phyloP scores from a whole-genome alignment of 2,113 vertebrate genomes.

The Spizaetus ornatus region DNA sequence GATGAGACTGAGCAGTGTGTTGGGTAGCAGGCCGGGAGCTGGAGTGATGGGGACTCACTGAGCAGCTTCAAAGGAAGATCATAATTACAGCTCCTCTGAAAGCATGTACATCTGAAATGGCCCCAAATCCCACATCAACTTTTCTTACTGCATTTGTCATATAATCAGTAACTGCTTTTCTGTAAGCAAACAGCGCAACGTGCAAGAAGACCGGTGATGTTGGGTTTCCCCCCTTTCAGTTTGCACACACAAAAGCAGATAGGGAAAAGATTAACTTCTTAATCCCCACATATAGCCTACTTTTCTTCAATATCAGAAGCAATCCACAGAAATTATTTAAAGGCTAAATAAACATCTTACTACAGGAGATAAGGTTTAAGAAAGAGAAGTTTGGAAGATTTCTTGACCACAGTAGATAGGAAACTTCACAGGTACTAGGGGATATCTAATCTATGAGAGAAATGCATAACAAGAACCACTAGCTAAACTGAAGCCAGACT shows the following conservation, averaged over 20 bases:
- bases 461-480: neutral
- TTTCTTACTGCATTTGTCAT: neutral
- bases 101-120: neutral
- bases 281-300: neutral
- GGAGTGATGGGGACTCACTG: neutral
- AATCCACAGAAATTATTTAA: neutral
- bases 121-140: neutral
- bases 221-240: neutral
- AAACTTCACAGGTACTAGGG: neutral
- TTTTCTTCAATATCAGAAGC: neutral
- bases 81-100: neutral
- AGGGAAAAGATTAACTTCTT: neutral
- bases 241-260: neutral
- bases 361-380: neutral
- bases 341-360: neutral
- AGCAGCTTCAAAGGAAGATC: neutral
- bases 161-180: neutral
- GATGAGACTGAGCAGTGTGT: neutral
- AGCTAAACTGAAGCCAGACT: neutral
- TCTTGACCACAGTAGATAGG: neutral
- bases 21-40: neutral
- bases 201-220: fast-evolving
- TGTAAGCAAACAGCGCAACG: neutral
- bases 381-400: neutral
- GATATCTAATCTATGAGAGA: neutral